Percentiles rank a stretch among this genome's conserved stretches.
Evolutionary conservation across 2,888 invertebrate genomes (phyloP).

Genomic region (Drosophila fulvimacula): DNA sequence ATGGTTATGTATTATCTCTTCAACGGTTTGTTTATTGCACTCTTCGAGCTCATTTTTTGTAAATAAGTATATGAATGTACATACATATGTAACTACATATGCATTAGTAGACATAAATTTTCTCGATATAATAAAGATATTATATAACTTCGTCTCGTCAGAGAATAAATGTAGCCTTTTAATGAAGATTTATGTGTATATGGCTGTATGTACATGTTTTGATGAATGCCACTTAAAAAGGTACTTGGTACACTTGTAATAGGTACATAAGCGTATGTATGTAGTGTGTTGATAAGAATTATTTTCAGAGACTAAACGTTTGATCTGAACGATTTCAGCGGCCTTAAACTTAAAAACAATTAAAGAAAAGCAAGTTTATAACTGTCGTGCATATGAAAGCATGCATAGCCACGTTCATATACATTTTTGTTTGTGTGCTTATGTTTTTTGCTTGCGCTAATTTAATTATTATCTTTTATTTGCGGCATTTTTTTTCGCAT

Average conservation of each 20-base stretch:
- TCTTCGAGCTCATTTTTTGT: conserved; percentile 17
- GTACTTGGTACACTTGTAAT: conserved; percentile 1
- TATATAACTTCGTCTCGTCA: conserved; percentile 37
- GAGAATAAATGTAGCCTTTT: conserved; percentile 1
- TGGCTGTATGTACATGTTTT: conserved; percentile 13
- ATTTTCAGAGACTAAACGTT: not conserved
- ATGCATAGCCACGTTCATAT: not conserved
- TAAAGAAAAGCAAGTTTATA: conserved; percentile 6
- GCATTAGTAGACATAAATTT: not conserved
- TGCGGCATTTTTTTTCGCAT: conserved; percentile 5
- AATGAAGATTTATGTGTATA: not conserved
- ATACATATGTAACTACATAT: not conserved
- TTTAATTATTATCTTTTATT: conserved; percentile 38
- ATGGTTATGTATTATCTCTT: conserved; percentile 10
- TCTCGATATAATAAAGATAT: too few species aligned
- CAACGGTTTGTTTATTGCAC: conserved; percentile 22
- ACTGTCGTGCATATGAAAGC: not conserved
- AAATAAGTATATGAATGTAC: too few species aligned
- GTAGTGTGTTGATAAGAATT: conserved; percentile 1
- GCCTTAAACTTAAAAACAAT: conserved; percentile 8
- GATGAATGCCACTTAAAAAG: conserved; percentile 20
- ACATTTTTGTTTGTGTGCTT: conserved; percentile 7
- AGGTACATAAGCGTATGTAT: not conserved
- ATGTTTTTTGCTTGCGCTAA: conserved; percentile 27
- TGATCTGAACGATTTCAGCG: conserved; percentile 1